Percentiles rank a stretch among this genome's conserved stretches.
phyloP scores from a whole-genome alignment of 2,888 invertebrate species.

The Baccha elongata region DNA sequence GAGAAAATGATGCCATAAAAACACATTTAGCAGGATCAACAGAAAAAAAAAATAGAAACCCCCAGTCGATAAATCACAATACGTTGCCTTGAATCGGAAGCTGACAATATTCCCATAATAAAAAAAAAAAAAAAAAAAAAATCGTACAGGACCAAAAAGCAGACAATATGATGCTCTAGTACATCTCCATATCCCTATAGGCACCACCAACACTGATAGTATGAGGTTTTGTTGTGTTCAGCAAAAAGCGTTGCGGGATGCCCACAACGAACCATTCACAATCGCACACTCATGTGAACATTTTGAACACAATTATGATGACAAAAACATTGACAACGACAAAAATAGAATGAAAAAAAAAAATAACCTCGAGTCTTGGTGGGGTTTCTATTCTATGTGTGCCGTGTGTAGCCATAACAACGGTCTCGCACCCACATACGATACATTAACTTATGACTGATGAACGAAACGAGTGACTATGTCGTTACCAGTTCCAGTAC shows the following conservation, averaged over 20 bases:
- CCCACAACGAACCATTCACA: slow-evolving; percentile 37
- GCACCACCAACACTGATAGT: not conserved
- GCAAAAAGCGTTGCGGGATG: slow-evolving; percentile 7
- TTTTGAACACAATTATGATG: slow-evolving; percentile 9
- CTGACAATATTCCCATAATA: slow-evolving; percentile 21
- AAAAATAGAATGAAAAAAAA: slow-evolving; percentile 2
- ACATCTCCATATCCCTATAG: slow-evolving; percentile 23
- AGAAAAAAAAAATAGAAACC: slow-evolving; percentile 26
- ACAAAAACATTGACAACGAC: slow-evolving; percentile 29
- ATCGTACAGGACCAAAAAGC: slow-evolving; percentile 17
- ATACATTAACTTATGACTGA: slow-evolving; percentile 36
- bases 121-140: slow-evolving; percentile 3
- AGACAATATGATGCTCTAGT: not conserved
- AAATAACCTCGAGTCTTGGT: not conserved
- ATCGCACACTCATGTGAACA: slow-evolving; percentile 9
- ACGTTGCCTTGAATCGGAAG: slow-evolving; percentile 30
- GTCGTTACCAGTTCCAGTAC: not conserved
- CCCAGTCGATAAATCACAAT: slow-evolving; percentile 65
- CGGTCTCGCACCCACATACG: not conserved
- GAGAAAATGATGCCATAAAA: slow-evolving; percentile 15
- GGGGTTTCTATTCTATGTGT: slow-evolving; percentile 17
- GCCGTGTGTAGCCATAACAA: too few relatives aligned
- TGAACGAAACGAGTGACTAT: slow-evolving; percentile 16
- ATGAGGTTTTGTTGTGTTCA: slow-evolving; percentile 20
- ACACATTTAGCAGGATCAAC: slow-evolving; percentile 33